Base-by-base conservation (phyloP, 2,888 invertebrate species). In the Nemotelus nigrinus region DNA sequence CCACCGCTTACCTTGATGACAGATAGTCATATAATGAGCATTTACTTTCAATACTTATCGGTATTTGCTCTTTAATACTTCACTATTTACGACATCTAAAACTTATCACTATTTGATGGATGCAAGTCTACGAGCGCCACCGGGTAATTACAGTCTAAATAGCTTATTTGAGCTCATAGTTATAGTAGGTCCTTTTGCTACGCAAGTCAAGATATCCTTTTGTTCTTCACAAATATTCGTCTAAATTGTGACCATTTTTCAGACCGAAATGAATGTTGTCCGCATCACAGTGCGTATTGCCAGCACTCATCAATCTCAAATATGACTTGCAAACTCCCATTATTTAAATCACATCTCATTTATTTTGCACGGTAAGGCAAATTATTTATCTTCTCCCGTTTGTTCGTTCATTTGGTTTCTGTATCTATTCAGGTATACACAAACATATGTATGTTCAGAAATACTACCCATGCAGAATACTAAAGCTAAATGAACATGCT, bases 281-380 rank as follows among this genome's bases (percentile, higher is more conserved):
- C 7, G 41, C 63, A 63, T 63, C 63, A 8, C 63, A 41, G 3
- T 43, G 43, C 41, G 39, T 39, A 63, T 39, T 63, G 63, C 41
- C 8, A 5, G 63, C 43, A 41, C 63, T 41, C 63, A 63, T 63
- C 63, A 63, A 63, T 63, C 63, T 63, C 63, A 63, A 63, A 63
- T 63, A 63, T 63, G 63, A 63, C 63, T 63, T 63, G 41, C 41
- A 63, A 63, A 63, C 63, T 63, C 7, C 63, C 63, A 63, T 63
- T 63, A 63, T 63, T 63, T 63, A 63, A 63, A 63, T 63, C 43
- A 63, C 63, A 63, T 43, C 63, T 39, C 63, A 63, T 63, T 63
- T 63, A 41, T 63, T 3, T 63, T 63, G 3, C 39, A 63, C 63
- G 63, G 63, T 25, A 4, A 43, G 39, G 43, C 39, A 43, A 63